phyloP scores from a whole-genome alignment of 2,113 vertebrate genomes.

The Emydura subglobosa region DNA sequence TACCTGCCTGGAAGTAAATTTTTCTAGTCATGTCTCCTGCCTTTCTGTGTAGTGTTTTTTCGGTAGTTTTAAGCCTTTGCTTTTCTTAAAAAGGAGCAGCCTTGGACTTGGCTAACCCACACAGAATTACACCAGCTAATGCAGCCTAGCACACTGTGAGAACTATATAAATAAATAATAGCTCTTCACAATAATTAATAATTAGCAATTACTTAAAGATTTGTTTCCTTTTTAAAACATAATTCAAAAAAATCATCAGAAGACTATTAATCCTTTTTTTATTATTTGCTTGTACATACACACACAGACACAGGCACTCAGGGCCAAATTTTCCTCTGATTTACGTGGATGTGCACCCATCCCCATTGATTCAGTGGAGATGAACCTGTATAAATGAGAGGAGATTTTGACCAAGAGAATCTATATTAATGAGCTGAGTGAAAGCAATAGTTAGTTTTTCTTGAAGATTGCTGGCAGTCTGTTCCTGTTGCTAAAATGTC shows the following conservation, averaged over 20 bases:
- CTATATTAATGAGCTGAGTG: not conserved
- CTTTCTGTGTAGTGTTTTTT: slow-evolving; percentile 26
- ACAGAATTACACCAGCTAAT: not conserved
- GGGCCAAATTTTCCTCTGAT: not conserved
- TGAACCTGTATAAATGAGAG: not conserved
- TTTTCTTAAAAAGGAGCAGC: rapidly evolving
- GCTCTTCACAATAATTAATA: not conserved
- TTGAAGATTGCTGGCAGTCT: not conserved
- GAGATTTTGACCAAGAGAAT: not conserved
- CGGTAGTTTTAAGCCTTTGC: slow-evolving; percentile 25
- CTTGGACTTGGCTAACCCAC: not conserved
- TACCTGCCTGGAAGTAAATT: slow-evolving; percentile 34
- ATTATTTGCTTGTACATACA: not conserved
- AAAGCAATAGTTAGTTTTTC: not conserved
- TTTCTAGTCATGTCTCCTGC: slow-evolving; percentile 41
- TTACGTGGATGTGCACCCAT: not conserved
- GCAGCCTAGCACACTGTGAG: not conserved
- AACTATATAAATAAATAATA: not conserved
- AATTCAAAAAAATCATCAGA: not conserved
- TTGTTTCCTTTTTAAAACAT: not conserved
- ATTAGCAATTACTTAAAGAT: not conserved
- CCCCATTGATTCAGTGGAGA: not conserved
- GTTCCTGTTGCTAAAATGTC: not conserved
- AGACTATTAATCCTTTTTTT: not conserved
- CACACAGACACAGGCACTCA: not conserved